Percentiles rank a stretch among this genome's conserved stretches.
These are phyloP conservation scores for Cerastoderma edule DNA, from an alignment of 2,888 invertebrate genomes.

Conservation along the genomic window DNA sequence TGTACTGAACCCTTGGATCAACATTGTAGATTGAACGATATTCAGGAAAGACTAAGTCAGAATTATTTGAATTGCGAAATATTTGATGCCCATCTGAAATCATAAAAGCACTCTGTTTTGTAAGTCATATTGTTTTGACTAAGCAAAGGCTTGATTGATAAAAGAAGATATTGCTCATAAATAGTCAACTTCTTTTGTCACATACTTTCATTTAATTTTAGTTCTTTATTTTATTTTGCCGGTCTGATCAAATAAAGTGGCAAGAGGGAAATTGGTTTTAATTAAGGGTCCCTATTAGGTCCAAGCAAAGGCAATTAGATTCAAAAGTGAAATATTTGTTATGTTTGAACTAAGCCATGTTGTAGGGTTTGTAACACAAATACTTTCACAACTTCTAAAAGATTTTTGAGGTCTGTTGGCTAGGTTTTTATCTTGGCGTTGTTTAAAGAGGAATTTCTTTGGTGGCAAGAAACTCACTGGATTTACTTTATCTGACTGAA, in stretches of 20 bases:
- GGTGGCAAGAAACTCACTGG: constrained; percentile 23
- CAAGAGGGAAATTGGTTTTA: too few relatives aligned
- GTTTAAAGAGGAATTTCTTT: constrained; percentile 28
- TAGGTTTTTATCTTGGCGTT: constrained; percentile 8
- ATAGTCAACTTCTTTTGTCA: too few relatives aligned
- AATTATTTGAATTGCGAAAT: neutral
- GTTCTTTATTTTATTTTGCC: too few relatives aligned
- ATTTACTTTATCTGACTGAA: constrained; percentile 35
- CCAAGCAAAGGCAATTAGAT: neutral
- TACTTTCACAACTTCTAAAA: neutral
- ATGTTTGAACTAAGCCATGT: neutral
- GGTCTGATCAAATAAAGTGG: too few relatives aligned
- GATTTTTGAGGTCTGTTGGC: constrained; percentile 1
- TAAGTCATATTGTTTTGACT: too few relatives aligned
- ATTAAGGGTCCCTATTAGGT: neutral
- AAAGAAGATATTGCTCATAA: too few relatives aligned
- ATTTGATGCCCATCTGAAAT: too few relatives aligned
- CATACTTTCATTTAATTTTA: too few relatives aligned
- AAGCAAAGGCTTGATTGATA: too few relatives aligned
- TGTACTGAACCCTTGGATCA: too few relatives aligned
- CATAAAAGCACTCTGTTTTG: too few relatives aligned
- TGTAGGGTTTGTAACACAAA: neutral
- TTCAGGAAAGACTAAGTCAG: neutral
- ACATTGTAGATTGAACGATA: neutral
- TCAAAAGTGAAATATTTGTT: neutral